These are phyloP conservation scores for Heterotis niloticus DNA, from an alignment of 2,113 vertebrate genomes.

Conservation along the genomic window DNA sequence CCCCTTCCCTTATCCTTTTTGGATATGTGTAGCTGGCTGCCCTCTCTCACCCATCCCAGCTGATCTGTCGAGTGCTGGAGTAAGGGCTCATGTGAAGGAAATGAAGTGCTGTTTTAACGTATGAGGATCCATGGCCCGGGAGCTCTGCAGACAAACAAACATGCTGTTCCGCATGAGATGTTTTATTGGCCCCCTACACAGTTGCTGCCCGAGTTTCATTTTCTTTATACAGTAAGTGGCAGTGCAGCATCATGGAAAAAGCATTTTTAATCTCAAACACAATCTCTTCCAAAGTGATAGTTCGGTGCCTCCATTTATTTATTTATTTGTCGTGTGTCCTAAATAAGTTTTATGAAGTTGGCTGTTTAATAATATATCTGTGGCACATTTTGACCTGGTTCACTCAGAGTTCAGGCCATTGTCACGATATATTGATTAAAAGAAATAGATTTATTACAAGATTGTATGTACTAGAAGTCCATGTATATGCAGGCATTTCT, in stretches of 20 bases:
- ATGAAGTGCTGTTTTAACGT: constrained; percentile 31
- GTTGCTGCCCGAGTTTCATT: not conserved
- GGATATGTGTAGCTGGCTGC: no score
- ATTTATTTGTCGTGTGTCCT: no score
- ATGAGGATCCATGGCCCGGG: not conserved
- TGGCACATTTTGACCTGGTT: not conserved
- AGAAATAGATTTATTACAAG: no score
- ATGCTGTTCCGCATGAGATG: not conserved
- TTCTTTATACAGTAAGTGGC: not conserved
- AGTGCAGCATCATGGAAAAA: not conserved
- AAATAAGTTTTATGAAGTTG: no score
- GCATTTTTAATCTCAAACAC: not conserved
- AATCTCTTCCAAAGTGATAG: not conserved
- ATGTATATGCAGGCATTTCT: no score
- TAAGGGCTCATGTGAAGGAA: constrained; percentile 31
- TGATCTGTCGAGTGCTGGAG: constrained; percentile 39
- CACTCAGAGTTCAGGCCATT: not conserved
- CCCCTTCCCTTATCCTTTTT: not conserved
- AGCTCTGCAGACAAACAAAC: not conserved
- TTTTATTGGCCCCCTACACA: not conserved
- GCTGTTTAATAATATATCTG: no score
- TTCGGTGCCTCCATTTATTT: no score
- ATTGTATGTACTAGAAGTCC: no score
- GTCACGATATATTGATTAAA: no score
- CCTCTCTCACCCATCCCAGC: constrained; percentile 13